Base-by-base conservation (phyloP, 1,140 invertebrate genomes). In the Helicoverpa armigera region DNA sequence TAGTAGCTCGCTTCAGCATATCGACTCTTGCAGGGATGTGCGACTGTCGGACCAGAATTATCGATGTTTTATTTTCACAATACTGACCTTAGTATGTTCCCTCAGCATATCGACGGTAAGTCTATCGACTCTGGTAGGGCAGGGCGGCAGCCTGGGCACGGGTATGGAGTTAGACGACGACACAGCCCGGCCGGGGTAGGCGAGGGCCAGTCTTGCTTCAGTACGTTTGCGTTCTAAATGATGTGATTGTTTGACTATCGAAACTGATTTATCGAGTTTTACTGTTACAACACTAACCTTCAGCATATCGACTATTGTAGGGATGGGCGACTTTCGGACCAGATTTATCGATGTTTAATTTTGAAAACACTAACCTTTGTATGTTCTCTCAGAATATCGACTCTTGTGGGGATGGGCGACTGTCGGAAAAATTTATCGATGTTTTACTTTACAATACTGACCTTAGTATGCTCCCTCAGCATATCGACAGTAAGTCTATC, bases 401-500 rank as follows among this genome's bases (percentile, higher is more conserved):
- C 53, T 54, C 14, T 7, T n/a, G 13, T 54, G 18, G 54, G 18
- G 7, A 58, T 9, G 5, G 35, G 35, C 13, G 13, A 14, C 18
- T 35, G 3, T 69, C 35, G 35, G 5, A 0, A 53, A 54, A 0
- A 56, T 79, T n/a, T 63, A 50, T 70, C 56, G 23, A 58, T 23
- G 14, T 13, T 69, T 18, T 14, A n/a, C 5, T 16, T 13, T 0
- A 3, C 1, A 53, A 18, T 23, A 14, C 54, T 61, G 14, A 93
- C 92, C 88, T 94, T 94, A 13, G 92, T 92, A 61, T 94, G 92
- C 67, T 98, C 98, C 82, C 97, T 91, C 72, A 98, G 96, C 91
- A 98, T 97, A 88, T 98, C 98, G 5, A 98, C 97, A 67, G 98
- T 97, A 9, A 98, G 96, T 61, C 98, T 94, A 92, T 98, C 98